Conservation (phyloP, 2,113 vertebrate genomes). For the Podarcis muralis region DNA sequence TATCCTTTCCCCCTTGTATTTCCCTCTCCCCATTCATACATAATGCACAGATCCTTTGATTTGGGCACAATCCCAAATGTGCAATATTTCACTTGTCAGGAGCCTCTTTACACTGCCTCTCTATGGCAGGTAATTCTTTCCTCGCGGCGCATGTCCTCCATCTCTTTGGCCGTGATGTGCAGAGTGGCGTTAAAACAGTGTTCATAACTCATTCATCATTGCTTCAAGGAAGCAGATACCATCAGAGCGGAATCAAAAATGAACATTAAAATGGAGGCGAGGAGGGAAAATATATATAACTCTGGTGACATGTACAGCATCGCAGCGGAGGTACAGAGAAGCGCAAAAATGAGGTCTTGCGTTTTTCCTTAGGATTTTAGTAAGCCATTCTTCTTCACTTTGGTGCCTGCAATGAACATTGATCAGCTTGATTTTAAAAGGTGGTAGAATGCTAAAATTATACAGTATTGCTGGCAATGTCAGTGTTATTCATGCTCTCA, state of each 20-base stretch:
- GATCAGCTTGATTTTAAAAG: constrained; percentile 74
- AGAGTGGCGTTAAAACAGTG: constrained; percentile 46
- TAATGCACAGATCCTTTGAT: not conserved
- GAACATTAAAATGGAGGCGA: constrained; percentile 52
- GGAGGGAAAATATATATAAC: constrained; percentile 63
- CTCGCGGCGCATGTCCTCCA: not conserved
- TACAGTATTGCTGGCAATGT: constrained; percentile 58
- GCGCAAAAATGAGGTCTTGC: constrained; percentile 57
- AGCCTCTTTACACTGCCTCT: constrained; percentile 15
- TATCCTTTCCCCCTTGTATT: not conserved
- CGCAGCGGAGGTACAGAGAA: constrained; percentile 67
- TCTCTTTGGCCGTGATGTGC: constrained; percentile 41
- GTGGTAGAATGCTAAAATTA: constrained; percentile 72
- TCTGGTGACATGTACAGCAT: constrained; percentile 51
- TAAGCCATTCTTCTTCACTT: constrained; percentile 65
- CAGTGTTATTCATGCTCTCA: constrained; percentile 63
- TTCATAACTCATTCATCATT: constrained; percentile 51
- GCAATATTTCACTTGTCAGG: constrained; percentile 20
- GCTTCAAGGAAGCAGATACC: constrained; percentile 55
- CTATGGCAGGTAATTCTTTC: constrained; percentile 26
- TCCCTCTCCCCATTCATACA: not conserved
- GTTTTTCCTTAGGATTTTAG: constrained; percentile 70
- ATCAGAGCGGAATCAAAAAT: constrained; percentile 63
- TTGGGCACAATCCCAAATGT: not conserved
- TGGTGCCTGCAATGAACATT: constrained; percentile 65